Percentiles rank a stretch among this genome's conserved stretches.
phyloP scores from a whole-genome alignment of 2,113 vertebrate species.

The Lepisosteus oculatus region DNA sequence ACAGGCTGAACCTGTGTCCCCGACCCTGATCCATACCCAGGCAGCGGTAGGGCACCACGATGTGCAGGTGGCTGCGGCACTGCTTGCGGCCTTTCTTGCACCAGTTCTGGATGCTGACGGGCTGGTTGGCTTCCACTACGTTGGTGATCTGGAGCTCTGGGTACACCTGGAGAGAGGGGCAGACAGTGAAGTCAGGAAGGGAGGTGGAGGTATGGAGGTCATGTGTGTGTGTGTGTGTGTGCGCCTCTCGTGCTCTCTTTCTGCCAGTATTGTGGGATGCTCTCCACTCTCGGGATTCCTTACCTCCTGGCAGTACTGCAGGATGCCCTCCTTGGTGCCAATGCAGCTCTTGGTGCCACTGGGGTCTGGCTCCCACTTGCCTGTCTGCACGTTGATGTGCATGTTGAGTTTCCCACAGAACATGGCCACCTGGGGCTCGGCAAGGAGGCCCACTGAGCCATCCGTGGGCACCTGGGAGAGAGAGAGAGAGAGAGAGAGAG shows the following conservation, averaged over 20 bases:
- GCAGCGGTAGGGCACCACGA: conserved; percentile 96
- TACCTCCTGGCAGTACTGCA: conserved; percentile 97
- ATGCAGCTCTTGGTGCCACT: conserved; percentile 87
- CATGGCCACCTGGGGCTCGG: conserved; percentile 96
- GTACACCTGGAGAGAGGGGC: conserved; percentile 74
- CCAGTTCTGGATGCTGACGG: conserved; percentile 95
- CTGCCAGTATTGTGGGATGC: not conserved
- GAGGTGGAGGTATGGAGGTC: not conserved
- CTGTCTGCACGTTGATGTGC: conserved; percentile 94
- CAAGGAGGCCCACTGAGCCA: conserved; percentile 83
- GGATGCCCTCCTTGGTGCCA: conserved; percentile 89
- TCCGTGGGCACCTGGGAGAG: conserved; percentile 83
- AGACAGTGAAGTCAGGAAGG: not conserved
- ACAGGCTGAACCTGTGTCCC: too few relatives aligned
- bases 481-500: not conserved
- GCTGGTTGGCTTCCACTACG: conserved; percentile 96
- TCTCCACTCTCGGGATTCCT: conserved; percentile 3
- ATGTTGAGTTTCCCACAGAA: conserved; percentile 96
- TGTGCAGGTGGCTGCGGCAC: conserved; percentile 85
- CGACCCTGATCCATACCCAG: conserved; percentile 69
- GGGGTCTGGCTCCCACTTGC: conserved; percentile 92
- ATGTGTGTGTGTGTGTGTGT: not conserved
- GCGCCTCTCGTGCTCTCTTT: not conserved
- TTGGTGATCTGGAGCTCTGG: conserved; percentile 97
- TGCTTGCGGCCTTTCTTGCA: conserved; percentile 91